These are phyloP conservation scores for Eumerus sabulonum DNA, from an alignment of 2,888 invertebrate species.

Conservation along the genomic window DNA sequence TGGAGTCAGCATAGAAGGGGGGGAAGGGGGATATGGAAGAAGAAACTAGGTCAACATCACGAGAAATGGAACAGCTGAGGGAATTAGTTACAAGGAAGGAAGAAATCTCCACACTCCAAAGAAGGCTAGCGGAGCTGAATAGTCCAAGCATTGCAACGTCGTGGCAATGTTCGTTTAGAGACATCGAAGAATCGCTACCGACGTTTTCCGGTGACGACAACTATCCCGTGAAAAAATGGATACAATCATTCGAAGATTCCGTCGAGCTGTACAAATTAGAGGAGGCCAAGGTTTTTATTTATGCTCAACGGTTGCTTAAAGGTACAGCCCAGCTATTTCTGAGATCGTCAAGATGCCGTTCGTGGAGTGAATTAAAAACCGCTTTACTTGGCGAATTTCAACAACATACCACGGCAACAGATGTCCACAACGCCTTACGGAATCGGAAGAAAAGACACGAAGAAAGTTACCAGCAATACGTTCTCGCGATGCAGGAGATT, in stretches of 20 bases:
- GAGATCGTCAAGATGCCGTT: no score
- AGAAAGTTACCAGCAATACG: conserved; percentile 37
- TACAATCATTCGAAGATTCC: no score
- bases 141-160: conserved; percentile 28
- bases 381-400: conserved; percentile 22
- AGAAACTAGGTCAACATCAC: not conserved
- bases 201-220: conserved; percentile 40
- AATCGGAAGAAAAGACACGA: conserved; percentile 23
- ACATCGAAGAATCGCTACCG: no score
- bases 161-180: no score
- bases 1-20: not conserved
- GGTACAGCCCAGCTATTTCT: conserved; percentile 37
- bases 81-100: not conserved
- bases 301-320: conserved; percentile 6
- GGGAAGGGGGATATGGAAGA: not conserved
- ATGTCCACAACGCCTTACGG: conserved; percentile 34
- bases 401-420: conserved; percentile 20
- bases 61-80: not conserved
- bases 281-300: conserved; percentile 14
- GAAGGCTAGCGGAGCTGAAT: no score
- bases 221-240: conserved; percentile 14
- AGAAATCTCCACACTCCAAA: no score
- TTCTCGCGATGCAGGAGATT: conserved; percentile 37
- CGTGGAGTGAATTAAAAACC: no score
- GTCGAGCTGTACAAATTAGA: no score